Conservation (phyloP, 2,113 vertebrate genomes). For the Fulmarus glacialis region DNA sequence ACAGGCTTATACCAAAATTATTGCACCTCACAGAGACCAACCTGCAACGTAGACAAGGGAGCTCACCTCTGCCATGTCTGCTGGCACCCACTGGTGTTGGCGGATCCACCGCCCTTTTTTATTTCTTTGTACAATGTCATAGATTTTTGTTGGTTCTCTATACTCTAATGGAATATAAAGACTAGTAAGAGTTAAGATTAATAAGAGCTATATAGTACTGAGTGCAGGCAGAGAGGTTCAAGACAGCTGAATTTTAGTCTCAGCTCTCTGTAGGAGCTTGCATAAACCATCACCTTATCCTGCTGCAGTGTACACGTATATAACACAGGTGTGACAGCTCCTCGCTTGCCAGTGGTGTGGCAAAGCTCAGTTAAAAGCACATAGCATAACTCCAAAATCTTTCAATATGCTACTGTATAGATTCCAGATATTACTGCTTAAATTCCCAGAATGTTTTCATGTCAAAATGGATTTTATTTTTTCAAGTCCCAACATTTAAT, state of each 20-base stretch:
- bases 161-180: not conserved
- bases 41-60: not conserved
- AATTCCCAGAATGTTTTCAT: not conserved
- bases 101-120: not conserved
- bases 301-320: not conserved
- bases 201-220: not conserved
- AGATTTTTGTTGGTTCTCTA: not conserved
- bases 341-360: not conserved
- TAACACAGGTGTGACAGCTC: not conserved
- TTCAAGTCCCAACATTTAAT: not conserved
- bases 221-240: not conserved
- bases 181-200: not conserved
- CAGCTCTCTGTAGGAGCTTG: not conserved
- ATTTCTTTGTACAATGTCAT: not conserved
- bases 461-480: not conserved
- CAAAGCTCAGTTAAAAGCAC: not conserved
- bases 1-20: not conserved
- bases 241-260: not conserved
- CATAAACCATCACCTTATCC: not conserved
- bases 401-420: not conserved
- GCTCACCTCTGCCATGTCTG: not conserved
- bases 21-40: not conserved
- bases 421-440: not conserved
- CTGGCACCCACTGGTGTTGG: not conserved
- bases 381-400: not conserved